Conservation (phyloP, 2,797 vertebrate genomes). For the Threskiornis aethiopicus region DNA sequence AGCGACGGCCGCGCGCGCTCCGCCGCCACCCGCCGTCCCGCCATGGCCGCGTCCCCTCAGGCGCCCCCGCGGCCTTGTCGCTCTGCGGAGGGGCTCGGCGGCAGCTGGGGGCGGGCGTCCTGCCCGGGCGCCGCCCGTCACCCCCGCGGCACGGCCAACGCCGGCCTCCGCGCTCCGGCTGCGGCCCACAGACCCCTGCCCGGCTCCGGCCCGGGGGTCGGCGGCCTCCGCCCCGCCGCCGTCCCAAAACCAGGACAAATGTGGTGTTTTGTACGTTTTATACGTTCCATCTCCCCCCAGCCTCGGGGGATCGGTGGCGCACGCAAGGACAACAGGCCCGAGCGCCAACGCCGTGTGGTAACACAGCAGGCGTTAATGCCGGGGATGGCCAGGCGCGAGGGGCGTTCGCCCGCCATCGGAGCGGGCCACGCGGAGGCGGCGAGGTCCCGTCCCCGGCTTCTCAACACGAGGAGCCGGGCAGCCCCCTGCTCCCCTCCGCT, state of each 20-base stretch:
- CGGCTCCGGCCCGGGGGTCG: accelerated
- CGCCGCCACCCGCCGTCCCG: accelerated
- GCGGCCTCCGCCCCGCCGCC: accelerated
- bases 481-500: accelerated
- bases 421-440: accelerated
- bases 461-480: background rate
- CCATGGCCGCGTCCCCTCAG: background rate
- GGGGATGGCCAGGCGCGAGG: accelerated
- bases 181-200: accelerated
- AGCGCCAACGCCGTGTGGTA: accelerated
- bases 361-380: accelerated
- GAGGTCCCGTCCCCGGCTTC: accelerated
- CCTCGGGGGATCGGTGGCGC: accelerated
- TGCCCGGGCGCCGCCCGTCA: too few species aligned
- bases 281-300: accelerated
- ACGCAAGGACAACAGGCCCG: accelerated
- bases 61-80: background rate
- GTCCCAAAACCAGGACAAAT: background rate
- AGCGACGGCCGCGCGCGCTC: too few species aligned
- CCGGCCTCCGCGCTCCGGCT: accelerated
- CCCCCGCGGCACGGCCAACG: accelerated
- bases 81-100: background rate
- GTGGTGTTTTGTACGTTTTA: accelerated
- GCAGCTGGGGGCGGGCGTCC: background rate
- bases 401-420: accelerated